phyloP scores from a whole-genome alignment of 2,888 invertebrate genomes.

The Alloscopus bannaensis region DNA sequence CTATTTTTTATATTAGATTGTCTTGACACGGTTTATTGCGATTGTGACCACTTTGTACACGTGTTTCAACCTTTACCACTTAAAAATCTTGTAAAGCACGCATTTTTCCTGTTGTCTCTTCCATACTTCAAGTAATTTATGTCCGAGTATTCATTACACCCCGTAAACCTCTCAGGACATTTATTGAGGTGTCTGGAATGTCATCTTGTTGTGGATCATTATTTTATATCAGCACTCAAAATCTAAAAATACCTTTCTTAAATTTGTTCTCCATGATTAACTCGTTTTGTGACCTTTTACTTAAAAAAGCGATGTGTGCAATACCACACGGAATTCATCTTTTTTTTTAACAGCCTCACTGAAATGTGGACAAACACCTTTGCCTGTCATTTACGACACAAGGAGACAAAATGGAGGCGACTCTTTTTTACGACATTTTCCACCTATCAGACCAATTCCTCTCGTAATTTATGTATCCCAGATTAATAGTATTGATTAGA shows the following conservation, averaged over 20 bases:
- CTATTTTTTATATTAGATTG: too few relatives aligned
- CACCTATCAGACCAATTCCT: neutral
- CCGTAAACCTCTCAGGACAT: conserved; percentile 72
- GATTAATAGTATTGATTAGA: neutral
- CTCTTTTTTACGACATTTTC: neutral
- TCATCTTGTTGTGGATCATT: conserved; percentile 61
- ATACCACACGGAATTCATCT: too few relatives aligned
- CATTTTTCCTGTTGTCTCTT: conserved; percentile 29
- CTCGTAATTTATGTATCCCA: neutral
- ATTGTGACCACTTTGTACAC: too few relatives aligned
- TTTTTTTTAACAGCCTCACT: conserved; percentile 37
- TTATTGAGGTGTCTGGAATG: conserved; percentile 73
- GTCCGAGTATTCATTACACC: conserved; percentile 68
- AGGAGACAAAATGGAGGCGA: conserved; percentile 17
- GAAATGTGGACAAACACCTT: conserved; percentile 30
- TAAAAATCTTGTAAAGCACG: conserved; percentile 36
- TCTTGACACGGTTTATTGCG: too few relatives aligned
- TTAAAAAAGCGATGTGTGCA: too few relatives aligned
- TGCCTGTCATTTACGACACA: conserved; percentile 28
- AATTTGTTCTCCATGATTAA: too few relatives aligned
- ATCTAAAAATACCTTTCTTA: too few relatives aligned
- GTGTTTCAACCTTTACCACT: conserved; percentile 36
- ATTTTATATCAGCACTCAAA: too few relatives aligned
- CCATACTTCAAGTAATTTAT: too few relatives aligned
- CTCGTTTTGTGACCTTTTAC: too few relatives aligned